Evolutionary conservation across 2,797 vertebrate genomes (phyloP), one percentile per base, ranked within the genome.

Genomic region (Halcyon badia): DNA sequence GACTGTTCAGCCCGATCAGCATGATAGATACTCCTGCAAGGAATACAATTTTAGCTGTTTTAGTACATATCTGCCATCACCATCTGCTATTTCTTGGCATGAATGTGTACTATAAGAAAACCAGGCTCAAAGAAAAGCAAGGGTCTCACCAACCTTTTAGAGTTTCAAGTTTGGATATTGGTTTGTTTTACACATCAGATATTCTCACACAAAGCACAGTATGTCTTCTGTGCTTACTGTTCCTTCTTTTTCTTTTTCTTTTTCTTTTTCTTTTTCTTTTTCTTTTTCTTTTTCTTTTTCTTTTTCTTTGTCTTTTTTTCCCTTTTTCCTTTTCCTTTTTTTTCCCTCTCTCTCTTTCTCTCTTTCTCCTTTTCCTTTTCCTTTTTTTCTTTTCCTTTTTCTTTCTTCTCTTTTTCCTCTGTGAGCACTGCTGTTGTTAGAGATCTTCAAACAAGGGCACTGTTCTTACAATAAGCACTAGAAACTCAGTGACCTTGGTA

Each of bases 21-120:
- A 46, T 58, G 96, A 69, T 83, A 94, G 90, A 93, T 94, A 71
- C 44, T 95, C 49, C 90, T 95, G 94, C 70, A 93, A 93, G 76
- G 70, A 94, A 66, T 69, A 94, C 33, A 90, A 25, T 93, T 96
- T 93, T 95, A 97, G 87, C 87, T 95, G 91, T 22, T 97, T 96
- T 89, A 91, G 81, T 96, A 65, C 66, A 19, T 92, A 90, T 95
- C 88, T 94, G 83, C 83, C 49, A 83, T 77, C 68, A 61, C 95
- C 97, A 97, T 96, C 96, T 97, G 97, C 88, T 93, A 71, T 94
- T 95, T 90, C 71, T 77, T 96, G 93, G 93, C 88, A 94, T 58
- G 31, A 83, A 64, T 68, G 4, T 75, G 33, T 75, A 28, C 49
- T 70, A 39, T 26, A 89, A 89, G 62, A 65, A 93, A 95, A 84